Conservation (phyloP, 1,140 invertebrate genomes). For the Drosophila paulistorum region DNA sequence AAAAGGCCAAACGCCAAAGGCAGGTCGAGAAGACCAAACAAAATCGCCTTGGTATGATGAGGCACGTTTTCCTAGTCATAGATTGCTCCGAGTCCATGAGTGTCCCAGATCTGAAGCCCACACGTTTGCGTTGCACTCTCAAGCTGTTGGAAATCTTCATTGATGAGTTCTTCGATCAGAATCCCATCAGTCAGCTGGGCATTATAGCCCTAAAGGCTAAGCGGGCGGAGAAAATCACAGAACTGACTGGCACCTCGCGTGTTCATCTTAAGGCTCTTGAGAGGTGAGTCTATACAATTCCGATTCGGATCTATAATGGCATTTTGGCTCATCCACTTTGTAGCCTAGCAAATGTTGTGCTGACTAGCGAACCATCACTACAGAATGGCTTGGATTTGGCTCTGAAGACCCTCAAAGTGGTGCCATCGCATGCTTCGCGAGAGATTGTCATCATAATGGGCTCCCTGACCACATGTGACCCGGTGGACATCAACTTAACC, state of each 20-base stretch:
- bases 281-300: constrained; percentile 66
- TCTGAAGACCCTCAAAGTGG: constrained; percentile 91
- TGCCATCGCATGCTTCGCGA: constrained; percentile 96
- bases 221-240: constrained; percentile 95
- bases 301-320: background rate
- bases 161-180: constrained; percentile 99
- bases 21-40: constrained; percentile 88
- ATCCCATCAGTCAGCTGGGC: constrained; percentile 98
- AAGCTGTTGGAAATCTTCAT: constrained; percentile 97
- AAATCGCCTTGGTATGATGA: constrained; percentile 96
- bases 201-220: constrained; percentile 96
- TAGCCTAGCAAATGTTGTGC: constrained; percentile 85
- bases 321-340: background rate
- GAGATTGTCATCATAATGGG: constrained; percentile 96
- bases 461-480: constrained; percentile 98
- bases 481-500: constrained; percentile 94
- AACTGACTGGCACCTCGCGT: constrained; percentile 93
- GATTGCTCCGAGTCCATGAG: constrained; percentile 97
- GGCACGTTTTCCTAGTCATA: constrained; percentile 95
- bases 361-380: constrained; percentile 95
- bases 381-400: constrained; percentile 97
- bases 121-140: constrained; percentile 93
- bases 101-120: constrained; percentile 97
- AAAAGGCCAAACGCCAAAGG: constrained; percentile 92
- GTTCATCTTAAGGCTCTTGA: constrained; percentile 90